These are phyloP conservation scores for Sylvietta virens DNA, from an alignment of 2,113 vertebrate species.

Conservation along the genomic window DNA sequence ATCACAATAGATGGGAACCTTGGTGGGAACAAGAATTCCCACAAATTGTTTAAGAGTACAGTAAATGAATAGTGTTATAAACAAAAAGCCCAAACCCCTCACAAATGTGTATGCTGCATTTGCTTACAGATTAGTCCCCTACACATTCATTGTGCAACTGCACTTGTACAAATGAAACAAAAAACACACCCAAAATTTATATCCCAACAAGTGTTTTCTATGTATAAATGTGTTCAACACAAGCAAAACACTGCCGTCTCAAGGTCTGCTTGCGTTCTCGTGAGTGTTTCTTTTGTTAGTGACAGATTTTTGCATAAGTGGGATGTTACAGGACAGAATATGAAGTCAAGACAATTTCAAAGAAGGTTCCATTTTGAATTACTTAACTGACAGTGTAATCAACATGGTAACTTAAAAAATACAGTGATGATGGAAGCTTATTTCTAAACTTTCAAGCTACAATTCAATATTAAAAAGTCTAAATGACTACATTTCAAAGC, in stretches of 20 bases:
- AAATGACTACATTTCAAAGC: background rate
- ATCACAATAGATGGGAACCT: slow-evolving; percentile 51
- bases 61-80: slow-evolving; percentile 35
- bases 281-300: background rate
- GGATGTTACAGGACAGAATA: background rate
- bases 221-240: background rate
- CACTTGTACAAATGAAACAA: background rate
- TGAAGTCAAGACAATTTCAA: background rate
- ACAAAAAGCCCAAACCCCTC: background rate
- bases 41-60: slow-evolving; percentile 57
- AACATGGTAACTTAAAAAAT: background rate
- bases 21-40: slow-evolving; percentile 53
- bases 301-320: background rate
- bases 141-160: background rate
- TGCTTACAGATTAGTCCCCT: background rate
- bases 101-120: background rate
- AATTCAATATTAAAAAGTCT: background rate
- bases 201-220: background rate
- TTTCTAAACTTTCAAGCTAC: background rate
- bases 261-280: background rate
- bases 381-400: background rate
- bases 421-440: background rate
- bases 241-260: background rate
- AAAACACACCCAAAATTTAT: background rate
- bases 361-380: background rate